Base-by-base conservation (phyloP, 1,140 invertebrate genomes). In the Magallana ariakensis region DNA sequence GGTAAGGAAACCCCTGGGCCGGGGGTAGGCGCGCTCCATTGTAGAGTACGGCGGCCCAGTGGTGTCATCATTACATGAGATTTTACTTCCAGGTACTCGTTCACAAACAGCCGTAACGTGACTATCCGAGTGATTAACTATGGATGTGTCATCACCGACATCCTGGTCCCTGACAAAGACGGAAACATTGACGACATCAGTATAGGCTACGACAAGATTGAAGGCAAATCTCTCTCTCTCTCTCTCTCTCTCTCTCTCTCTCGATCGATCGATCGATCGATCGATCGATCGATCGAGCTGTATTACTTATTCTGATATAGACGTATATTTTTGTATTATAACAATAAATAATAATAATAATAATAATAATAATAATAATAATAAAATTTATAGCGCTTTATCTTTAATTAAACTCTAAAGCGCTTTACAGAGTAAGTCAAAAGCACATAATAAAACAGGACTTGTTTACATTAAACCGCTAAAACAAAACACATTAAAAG, bases 161-260 rank as follows among this genome's bases (percentile, higher is more conserved):
- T 98, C 53, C 95, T 96, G 94, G 95, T 97, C 1, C 97, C 97
- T 0, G 97, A 97, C 94, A 96, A 96, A 89, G 93, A 96, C 90
- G 97, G 97, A 1, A 93, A 95, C 19, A 55, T 96, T 10, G 95
- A 95, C n/a, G 97, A 98, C 93, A 95, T 98, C 19, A 96, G 96
- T 0, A 95, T 97, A 11, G 97, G 97, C 53, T 98, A 97, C 93
- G 97, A 98, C 93, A 95, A 96, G 91, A 94, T 98, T 55, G 94
- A 96, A 89, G 96, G 97, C 95, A 19, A 62, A 15, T 19, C 7
- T 22, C 0, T 13, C 19, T 60, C 6, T 60, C 6, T 33, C 7
- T 22, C 6, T 13, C 19, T 60, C 19, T 60, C 6, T 60, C 0
- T 80, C 22, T 8, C 22, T 8, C 7, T 19, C 9, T 33, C 4